A percentile compares a stretch with the other conserved stretches of the same genome.
Evolutionary conservation across 2,797 vertebrate species (phyloP).

Genomic region (Aphelocoma californica): DNA sequence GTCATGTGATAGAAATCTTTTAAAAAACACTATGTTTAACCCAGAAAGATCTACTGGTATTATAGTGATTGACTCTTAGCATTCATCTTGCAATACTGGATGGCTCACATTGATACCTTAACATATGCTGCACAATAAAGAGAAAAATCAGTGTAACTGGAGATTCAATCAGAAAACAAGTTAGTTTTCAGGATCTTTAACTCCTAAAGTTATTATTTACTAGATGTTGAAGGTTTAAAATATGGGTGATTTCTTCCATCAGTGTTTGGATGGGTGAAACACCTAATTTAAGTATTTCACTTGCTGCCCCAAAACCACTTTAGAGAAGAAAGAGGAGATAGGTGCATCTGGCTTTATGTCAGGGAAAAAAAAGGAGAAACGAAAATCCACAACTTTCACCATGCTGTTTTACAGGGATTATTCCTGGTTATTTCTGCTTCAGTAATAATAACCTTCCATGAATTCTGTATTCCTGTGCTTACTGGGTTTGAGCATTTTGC

Average conservation of each 20-base stretch:
- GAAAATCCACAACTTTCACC: background rate
- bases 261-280: background rate
- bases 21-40: background rate
- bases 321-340: background rate
- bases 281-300: background rate
- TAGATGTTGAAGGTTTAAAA: background rate
- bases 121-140: background rate
- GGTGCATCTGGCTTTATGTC: background rate
- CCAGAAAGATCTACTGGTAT: background rate
- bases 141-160: background rate
- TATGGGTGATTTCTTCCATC: background rate
- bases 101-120: background rate
- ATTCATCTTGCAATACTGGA: background rate
- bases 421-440: background rate
- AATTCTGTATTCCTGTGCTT: background rate
- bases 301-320: background rate
- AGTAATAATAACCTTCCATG: background rate
- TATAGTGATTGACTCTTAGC: background rate
- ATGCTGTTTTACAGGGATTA: background rate
- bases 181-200: background rate
- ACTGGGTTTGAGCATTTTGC: background rate
- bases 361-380: background rate
- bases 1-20: background rate
- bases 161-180: background rate
- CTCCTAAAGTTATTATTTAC: background rate